These are phyloP conservation scores for Encarsia formosa DNA, from an alignment of 2,888 invertebrate species.

Conservation along the genomic window DNA sequence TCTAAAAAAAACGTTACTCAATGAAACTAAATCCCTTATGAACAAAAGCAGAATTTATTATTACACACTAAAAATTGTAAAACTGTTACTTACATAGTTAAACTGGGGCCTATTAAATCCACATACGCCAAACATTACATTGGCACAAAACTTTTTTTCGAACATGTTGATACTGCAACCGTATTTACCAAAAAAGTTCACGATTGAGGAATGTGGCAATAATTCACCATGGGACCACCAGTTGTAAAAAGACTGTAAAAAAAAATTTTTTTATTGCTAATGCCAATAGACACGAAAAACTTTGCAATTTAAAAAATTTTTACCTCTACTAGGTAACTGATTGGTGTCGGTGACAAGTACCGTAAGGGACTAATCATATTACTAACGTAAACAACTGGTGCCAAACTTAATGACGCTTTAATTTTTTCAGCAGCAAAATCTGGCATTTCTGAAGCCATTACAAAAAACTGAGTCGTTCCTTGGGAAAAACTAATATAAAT, in stretches of 20 bases:
- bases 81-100: slow-evolving; percentile 57
- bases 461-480: slow-evolving; percentile 72
- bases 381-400: slow-evolving; percentile 67
- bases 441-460: slow-evolving; percentile 64
- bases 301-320: no score
- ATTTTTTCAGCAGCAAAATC: slow-evolving; percentile 65
- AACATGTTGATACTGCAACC: slow-evolving; percentile 59
- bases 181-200: slow-evolving; percentile 60
- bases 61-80: no score
- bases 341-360: slow-evolving; percentile 65
- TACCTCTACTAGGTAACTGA: slow-evolving; percentile 59
- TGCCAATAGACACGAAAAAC: no score
- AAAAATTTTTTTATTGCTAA: not conserved
- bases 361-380: slow-evolving; percentile 65
- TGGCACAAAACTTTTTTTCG: slow-evolving; percentile 64
- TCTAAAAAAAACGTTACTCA: no score
- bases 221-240: slow-evolving; percentile 64
- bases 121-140: slow-evolving; percentile 67
- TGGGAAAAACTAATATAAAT: slow-evolving; percentile 45
- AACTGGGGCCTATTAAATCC: slow-evolving; percentile 69
- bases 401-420: slow-evolving; percentile 62
- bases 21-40: no score
- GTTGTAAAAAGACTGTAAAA: slow-evolving; percentile 18
- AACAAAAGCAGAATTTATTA: no score
- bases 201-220: slow-evolving; percentile 62